Base-by-base conservation (phyloP, 2,113 vertebrate species). In the Cyanocitta stelleri region DNA sequence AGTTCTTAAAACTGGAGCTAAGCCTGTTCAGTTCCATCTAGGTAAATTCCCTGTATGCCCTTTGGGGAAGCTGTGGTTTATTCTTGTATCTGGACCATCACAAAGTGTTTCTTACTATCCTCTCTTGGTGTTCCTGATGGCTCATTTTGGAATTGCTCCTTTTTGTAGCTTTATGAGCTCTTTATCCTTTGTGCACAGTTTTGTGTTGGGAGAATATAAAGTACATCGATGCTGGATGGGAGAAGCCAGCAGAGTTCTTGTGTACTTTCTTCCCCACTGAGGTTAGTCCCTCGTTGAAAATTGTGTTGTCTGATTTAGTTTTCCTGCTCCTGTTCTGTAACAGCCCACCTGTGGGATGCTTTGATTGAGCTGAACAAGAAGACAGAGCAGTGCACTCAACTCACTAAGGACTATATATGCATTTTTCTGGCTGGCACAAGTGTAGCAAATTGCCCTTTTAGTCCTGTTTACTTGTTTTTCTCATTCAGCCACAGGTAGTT, bases 401-500 rank as follows among this genome's bases (percentile, higher is more conserved):
- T 77, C 94, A 72, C 89, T 27, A 19, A 92, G 86, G 95, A 64
- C 52, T 77, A 2, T 7, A 21, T 88, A 14, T 67, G 52, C 39
- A 24, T 84, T 88, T 80, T 81, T 77, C 79, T 88, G 89, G 16
- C 73, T 90, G 85, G 81, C 90, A 89, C 62, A 63, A 78, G 78
- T 87, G 55, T 89, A 78, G 51, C 61, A 84, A 78, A 71, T 63
- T 88, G 72, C 68, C 80, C 88, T 92, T 93, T 88, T 54, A 59
- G 72, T 86, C 88, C 63, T 95, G 80, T 92, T 77, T 86, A 55
- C 80, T 89, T 89, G 80, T 92, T 93, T 79, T 89, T 71, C 48
- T 52, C 24, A 18, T 52, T 72, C 3, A 7, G 73, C 81, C 83
- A 16, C 30, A 19, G 73, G 61, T 63, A 92, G 91, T n/a, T 89